Evolutionary conservation across 2,888 invertebrate genomes (phyloP).

Genomic region (Eucriotettix oculatus): DNA sequence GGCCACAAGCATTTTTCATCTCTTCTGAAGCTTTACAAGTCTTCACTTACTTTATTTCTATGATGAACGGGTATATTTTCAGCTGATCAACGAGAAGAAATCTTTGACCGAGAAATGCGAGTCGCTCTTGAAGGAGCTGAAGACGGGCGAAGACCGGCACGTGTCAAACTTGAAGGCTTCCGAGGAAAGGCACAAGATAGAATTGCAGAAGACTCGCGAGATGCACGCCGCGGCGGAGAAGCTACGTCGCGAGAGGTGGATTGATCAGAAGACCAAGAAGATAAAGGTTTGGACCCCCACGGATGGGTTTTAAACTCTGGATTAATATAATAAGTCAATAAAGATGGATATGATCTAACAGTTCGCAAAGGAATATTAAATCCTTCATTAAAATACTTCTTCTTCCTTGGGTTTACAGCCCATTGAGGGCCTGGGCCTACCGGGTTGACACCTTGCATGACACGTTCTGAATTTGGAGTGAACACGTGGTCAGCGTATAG

Average conservation of each 20-base stretch:
- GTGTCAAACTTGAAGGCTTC: conserved; percentile 46
- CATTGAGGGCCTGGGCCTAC: no score
- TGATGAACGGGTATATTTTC: conserved; percentile 6
- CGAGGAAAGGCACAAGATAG: conserved; percentile 59
- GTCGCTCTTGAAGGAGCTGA: conserved; percentile 43
- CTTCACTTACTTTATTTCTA: no score
- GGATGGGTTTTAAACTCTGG: neutral
- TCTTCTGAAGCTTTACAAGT: no score
- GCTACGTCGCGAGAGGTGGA: conserved; percentile 57
- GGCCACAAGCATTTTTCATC: no score
- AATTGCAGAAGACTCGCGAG: conserved; percentile 57
- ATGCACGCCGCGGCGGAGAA: conserved; percentile 64
- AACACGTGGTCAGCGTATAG: no score
- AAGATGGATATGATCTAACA: no score
- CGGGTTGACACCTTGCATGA: no score
- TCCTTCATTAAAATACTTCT: no score
- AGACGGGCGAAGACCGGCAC: conserved; percentile 47
- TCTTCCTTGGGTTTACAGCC: no score
- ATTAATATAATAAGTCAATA: neutral
- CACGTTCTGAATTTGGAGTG: no score
- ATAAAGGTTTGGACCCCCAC: conserved; percentile 57
- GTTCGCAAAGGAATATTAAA: no score
- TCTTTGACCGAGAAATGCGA: conserved; percentile 58
- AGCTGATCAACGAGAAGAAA: conserved; percentile 64
- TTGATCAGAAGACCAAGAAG: conserved; percentile 67